Evolutionary conservation across 2,113 vertebrate genomes (phyloP).

Genomic region (Antigone vipio): DNA sequence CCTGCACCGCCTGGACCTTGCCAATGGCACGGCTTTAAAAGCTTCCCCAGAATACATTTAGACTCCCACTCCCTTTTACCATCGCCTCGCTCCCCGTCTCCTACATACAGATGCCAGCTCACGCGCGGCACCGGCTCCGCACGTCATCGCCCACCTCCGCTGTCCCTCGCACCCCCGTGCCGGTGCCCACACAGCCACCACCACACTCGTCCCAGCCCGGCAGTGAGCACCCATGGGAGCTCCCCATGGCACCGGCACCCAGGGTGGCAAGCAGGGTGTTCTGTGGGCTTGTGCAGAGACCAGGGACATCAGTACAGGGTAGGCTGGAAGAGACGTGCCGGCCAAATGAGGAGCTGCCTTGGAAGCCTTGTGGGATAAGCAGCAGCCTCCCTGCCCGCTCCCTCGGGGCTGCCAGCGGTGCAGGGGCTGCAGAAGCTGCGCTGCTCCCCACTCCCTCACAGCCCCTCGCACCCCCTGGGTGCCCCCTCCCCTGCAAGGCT

Average conservation of each 20-base stretch:
- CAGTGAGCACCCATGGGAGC: background rate
- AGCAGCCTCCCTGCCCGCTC: background rate
- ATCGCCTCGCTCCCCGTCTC: background rate
- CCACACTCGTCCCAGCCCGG: accelerated
- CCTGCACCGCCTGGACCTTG: background rate
- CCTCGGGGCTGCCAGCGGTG: background rate
- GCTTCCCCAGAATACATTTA: background rate
- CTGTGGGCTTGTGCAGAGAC: accelerated
- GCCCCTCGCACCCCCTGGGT: background rate
- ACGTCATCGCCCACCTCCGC: slow-evolving; percentile 38
- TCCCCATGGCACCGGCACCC: background rate
- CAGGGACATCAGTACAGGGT: accelerated
- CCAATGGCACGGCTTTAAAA: background rate
- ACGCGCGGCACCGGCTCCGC: background rate
- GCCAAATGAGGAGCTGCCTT: background rate
- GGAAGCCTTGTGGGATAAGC: background rate
- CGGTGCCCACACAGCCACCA: background rate
- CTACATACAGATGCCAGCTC: slow-evolving; percentile 47
- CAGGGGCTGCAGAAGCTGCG: background rate
- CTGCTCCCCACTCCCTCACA: background rate
- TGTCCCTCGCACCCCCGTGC: background rate
- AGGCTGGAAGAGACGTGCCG: background rate
- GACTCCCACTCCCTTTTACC: slow-evolving; percentile 7
- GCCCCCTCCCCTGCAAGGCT: background rate
- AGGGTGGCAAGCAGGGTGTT: accelerated